Base-by-base conservation (phyloP, 2,888 invertebrate genomes). In the Hylaea fasciaria region DNA sequence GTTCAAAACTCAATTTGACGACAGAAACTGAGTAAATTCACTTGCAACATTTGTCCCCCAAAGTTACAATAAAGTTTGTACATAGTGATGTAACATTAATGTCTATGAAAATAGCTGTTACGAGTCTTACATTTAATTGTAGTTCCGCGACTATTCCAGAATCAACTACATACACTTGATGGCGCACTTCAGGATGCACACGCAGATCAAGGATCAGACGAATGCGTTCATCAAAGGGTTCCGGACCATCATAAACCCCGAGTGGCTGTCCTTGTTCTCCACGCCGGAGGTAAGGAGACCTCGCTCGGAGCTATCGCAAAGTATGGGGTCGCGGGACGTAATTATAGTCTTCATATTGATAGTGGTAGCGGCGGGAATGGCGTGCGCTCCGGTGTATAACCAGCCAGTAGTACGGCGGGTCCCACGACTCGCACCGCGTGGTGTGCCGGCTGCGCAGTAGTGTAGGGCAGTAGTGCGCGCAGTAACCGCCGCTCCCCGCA, bases 381-480 rank as follows among this genome's bases (percentile, higher is more conserved):
- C n/a, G n/a, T n/a, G n/a, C n/a, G n/a, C n/a, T 98, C 65, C 93
- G 98, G 1, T 95, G 95, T 54, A 97, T n/a, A n/a, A n/a, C 99
- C 91, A 99, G 99, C 10, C 98, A 99, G 87, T 99, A 99, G 92
- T 99, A 99, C 91, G 99, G 99, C 60, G 99, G 99, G 5, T 99
- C 99, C 91, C 99, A 99, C 87, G 98, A 97, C 93, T 98, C 97
- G 62, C 99, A 99, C 92, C 94, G 98, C 71, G n/a, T n/a, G n/a
- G n/a, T n/a, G n/a, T n/a, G n/a, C n/a, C n/a, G n/a, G n/a, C n/a
- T n/a, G n/a, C n/a, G n/a, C n/a, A n/a, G n/a, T n/a, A n/a, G n/a
- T n/a, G n/a, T n/a, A n/a, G n/a, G n/a, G n/a, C n/a, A n/a, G n/a
- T n/a, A n/a, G n/a, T n/a, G n/a, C n/a, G n/a, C n/a, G n/a, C n/a